A percentile compares a stretch with the other conserved stretches of the same genome.
phyloP scores from a whole-genome alignment of 2,113 vertebrate genomes.

The Cyanoderma ruficeps region DNA sequence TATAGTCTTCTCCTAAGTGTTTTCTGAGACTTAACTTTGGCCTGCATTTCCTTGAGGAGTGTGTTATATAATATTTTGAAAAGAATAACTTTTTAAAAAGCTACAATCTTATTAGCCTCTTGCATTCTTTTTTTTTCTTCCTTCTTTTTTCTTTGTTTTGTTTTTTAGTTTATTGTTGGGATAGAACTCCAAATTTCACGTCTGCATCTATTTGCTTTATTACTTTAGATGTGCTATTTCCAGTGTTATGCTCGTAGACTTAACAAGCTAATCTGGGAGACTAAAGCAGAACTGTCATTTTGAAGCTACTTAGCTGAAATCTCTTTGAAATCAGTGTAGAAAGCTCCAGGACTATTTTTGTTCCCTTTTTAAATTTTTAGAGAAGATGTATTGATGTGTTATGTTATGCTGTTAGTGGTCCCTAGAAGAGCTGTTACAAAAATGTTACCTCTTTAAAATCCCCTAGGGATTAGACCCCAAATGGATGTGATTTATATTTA shows the following conservation, averaged over 20 bases:
- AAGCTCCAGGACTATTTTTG: constrained; percentile 35
- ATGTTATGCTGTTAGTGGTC: not conserved
- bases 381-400: not conserved
- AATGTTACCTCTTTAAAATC: not conserved
- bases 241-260: not conserved
- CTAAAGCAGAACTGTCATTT: constrained; percentile 51
- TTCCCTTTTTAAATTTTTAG: constrained; percentile 35
- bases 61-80: not conserved
- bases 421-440: not conserved
- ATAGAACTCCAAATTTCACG: not conserved
- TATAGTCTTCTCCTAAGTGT: not conserved
- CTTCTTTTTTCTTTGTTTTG: not conserved
- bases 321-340: constrained; percentile 53
- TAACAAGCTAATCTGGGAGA: constrained; percentile 23
- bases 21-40: not conserved
- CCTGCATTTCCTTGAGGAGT: not conserved
- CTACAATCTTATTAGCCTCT: not conserved
- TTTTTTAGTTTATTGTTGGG: not conserved
- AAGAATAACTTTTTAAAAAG: not conserved
- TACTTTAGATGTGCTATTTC: constrained; percentile 37
- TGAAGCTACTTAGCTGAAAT: constrained; percentile 36
- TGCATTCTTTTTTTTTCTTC: not conserved
- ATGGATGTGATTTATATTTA: not conserved
- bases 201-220: constrained; percentile 39
- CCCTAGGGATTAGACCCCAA: not conserved